Conservation (phyloP, 2,797 vertebrate genomes). For the Calcarius lapponicus region DNA sequence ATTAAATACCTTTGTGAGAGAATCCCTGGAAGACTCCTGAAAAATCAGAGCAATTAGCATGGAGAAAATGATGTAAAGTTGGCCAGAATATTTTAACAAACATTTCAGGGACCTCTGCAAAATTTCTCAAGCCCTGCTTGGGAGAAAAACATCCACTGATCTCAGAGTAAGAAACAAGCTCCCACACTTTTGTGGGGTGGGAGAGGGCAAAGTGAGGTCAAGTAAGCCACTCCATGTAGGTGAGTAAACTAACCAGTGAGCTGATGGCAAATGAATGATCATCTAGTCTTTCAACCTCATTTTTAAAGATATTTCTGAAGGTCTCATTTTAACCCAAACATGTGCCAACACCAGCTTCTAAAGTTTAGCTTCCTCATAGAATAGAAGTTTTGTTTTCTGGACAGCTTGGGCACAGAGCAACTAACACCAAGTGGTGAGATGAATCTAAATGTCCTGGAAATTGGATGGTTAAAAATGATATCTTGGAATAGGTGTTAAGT, state of each 20-base stretch:
- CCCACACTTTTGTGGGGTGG: rapidly evolving
- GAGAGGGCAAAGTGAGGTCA: background rate
- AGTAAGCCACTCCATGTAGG: background rate
- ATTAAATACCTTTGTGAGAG: background rate
- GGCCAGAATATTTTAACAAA: background rate
- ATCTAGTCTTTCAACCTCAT: background rate
- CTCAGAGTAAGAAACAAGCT: background rate
- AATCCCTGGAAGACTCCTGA: background rate
- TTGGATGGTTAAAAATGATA: background rate
- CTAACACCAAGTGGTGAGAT: background rate
- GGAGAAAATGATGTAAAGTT: background rate
- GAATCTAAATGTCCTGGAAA: background rate
- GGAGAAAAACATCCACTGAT: background rate
- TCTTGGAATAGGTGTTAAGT: background rate
- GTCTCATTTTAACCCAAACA: background rate
- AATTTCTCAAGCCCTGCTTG: background rate
- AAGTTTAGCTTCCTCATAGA: background rate
- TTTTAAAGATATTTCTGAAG: background rate
- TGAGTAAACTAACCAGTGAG: background rate
- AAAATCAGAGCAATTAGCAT: background rate
- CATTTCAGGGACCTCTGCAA: background rate
- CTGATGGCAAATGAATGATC: background rate
- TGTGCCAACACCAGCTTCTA: background rate
- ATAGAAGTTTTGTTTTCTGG: background rate
- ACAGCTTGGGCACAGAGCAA: background rate